phyloP scores from a whole-genome alignment of 2,888 invertebrate genomes.

The Plagiodera versicolora region DNA sequence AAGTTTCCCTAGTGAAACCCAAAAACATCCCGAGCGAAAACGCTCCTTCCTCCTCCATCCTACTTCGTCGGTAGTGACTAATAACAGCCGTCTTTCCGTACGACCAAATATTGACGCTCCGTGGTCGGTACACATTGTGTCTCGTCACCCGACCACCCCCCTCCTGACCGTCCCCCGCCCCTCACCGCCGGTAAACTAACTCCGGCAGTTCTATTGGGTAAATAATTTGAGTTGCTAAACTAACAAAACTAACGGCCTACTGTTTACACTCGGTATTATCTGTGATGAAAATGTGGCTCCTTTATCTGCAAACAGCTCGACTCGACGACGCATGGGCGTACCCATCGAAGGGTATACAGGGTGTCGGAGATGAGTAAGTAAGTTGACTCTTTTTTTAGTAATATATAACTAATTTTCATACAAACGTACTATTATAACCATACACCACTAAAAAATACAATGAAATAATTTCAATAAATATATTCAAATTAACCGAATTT shows the following conservation, averaged over 20 bases:
- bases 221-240: conserved; percentile 58
- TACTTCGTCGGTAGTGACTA: conserved; percentile 36
- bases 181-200: conserved; percentile 51
- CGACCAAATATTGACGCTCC: conserved; percentile 54
- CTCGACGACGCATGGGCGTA: conserved; percentile 24
- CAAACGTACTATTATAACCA: too few species aligned
- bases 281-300: conserved; percentile 55
- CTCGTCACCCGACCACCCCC: conserved; percentile 34
- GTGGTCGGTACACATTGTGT: conserved; percentile 51
- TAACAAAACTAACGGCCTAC: conserved; percentile 55
- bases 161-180: conserved; percentile 29
- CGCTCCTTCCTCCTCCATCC: neutral
- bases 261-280: conserved; percentile 55
- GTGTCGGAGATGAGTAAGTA: too few species aligned
- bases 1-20: too few species aligned
- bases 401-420: too few species aligned
- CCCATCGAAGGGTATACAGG: neutral
- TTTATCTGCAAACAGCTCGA: conserved; percentile 49
- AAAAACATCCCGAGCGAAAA: neutral
- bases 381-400: too few species aligned
- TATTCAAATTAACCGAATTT: too few species aligned
- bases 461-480: too few species aligned
- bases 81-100: conserved; percentile 53
- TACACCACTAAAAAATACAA: too few species aligned
- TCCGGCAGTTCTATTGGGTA: conserved; percentile 53